Percentiles rank a stretch among this genome's conserved stretches.
phyloP scores from a whole-genome alignment of 2,888 invertebrate genomes.

The Campaea margaritaria region DNA sequence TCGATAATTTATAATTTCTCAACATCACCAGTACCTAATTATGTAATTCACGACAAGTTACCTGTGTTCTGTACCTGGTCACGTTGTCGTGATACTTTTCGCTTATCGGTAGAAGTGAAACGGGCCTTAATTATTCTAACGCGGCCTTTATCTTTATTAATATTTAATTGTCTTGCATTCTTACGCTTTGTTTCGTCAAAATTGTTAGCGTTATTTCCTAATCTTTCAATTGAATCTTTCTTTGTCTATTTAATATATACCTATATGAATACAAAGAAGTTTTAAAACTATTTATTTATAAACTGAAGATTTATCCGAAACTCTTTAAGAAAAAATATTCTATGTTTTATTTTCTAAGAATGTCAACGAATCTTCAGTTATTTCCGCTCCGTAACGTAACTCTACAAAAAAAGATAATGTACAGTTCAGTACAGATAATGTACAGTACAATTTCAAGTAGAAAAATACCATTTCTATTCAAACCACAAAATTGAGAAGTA shows the following conservation, averaged over 20 bases:
- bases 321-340: no score
- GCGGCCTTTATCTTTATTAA: slow-evolving; percentile 32
- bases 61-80: slow-evolving; percentile 35
- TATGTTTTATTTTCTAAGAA: no score
- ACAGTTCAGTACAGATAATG: no score
- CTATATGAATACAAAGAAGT: no score
- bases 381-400: no score
- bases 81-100: slow-evolving; percentile 57
- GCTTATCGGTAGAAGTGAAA: slow-evolving; percentile 52
- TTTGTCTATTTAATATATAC: background rate
- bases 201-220: slow-evolving; percentile 15
- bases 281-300: no score
- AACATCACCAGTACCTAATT: slow-evolving; percentile 11
- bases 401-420: no score
- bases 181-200: slow-evolving; percentile 19
- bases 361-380: no score
- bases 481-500: background rate
- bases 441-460: no score
- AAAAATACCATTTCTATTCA: no score
- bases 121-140: slow-evolving; percentile 47
- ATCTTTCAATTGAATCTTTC: slow-evolving; percentile 5
- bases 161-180: slow-evolving; percentile 40
- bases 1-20: background rate
- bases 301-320: no score
- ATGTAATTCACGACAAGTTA: slow-evolving; percentile 22